phyloP scores from a whole-genome alignment of 2,888 invertebrate species.

The Melinopterus prodromus region DNA sequence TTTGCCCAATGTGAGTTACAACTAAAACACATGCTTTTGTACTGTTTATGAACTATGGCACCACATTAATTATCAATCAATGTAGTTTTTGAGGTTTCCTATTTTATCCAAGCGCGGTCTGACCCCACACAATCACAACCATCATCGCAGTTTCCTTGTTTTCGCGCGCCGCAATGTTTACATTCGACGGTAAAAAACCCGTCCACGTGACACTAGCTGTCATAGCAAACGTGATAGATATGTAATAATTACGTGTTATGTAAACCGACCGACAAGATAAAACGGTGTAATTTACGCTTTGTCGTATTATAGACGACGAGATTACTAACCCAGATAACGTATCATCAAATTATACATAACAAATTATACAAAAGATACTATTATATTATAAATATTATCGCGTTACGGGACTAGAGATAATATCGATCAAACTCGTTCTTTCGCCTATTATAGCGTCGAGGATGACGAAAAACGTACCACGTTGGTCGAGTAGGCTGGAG shows the following conservation, averaged over 20 bases:
- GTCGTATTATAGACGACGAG: neutral
- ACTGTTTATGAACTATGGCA: no score
- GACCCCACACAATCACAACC: no score
- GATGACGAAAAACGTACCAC: slow-evolving; percentile 28
- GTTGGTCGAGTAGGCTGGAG: slow-evolving; percentile 31
- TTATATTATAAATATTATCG: neutral
- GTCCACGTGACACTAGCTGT: neutral
- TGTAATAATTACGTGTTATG: neutral
- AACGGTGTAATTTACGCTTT: neutral
- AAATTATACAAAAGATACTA: slow-evolving; percentile 15
- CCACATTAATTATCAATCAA: no score
- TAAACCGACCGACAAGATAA: neutral
- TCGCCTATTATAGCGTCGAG: neutral
- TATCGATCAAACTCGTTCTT: neutral
- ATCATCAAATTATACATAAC: slow-evolving; percentile 5
- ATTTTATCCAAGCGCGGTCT: no score
- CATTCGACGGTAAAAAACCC: neutral
- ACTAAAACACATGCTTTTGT: no score
- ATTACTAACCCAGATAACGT: neutral
- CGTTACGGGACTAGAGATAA: neutral
- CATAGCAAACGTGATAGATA: neutral
- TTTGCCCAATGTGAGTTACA: no score
- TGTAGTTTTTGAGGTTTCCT: no score
- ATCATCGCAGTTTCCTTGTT: neutral
- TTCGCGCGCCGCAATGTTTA: neutral